Percentiles rank a stretch among this genome's conserved stretches.
phyloP scores from a whole-genome alignment of 2,888 invertebrate species.

The Meloe dianella region DNA sequence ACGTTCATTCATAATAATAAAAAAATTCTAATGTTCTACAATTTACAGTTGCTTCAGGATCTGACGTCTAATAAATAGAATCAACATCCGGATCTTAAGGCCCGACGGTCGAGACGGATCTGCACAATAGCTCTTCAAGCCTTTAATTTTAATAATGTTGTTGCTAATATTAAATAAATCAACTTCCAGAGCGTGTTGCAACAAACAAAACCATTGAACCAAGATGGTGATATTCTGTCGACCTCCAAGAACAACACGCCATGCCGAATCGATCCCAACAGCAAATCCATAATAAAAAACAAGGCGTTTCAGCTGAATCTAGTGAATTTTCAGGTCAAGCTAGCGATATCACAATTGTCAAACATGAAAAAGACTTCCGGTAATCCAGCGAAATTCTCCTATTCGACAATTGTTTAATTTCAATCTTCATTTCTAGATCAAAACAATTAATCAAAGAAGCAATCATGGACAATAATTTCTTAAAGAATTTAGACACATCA shows the following conservation, averaged over 20 bases:
- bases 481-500: constrained; percentile 68
- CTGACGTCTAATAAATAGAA: no score
- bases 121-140: no score
- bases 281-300: constrained; percentile 63
- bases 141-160: no score
- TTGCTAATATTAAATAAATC: no score
- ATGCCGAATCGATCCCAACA: constrained; percentile 57
- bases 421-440: no score
- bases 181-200: constrained; percentile 65
- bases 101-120: no score
- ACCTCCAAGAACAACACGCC: constrained; percentile 62
- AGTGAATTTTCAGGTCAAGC: constrained; percentile 63
- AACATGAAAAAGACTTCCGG: constrained; percentile 74
- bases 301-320: constrained; percentile 80
- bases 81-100: no score
- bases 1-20: neutral
- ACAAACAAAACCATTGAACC: constrained; percentile 62
- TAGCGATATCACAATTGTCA: constrained; percentile 64
- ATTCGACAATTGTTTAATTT: no score
- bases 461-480: constrained; percentile 70
- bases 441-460: constrained; percentile 72
- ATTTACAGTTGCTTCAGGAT: no score
- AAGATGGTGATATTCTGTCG: constrained; percentile 63
- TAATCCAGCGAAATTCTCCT: no score
- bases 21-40: neutral